Conservation (phyloP, 2,113 vertebrate species). For the Desmodus rotundus region DNA sequence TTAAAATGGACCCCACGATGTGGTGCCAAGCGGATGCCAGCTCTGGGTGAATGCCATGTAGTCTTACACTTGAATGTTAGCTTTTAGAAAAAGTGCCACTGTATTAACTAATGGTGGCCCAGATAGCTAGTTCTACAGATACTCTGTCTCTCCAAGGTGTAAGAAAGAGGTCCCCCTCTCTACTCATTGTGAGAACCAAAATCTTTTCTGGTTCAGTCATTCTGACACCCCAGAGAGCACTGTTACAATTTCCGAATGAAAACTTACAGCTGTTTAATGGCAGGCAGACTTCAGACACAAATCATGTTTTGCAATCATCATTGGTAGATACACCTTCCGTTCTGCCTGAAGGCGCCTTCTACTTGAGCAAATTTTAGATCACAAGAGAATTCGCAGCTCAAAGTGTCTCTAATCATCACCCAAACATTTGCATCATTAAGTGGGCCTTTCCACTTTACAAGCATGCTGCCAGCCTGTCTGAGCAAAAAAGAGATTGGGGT, state of each 20-base stretch:
- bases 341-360: constrained; percentile 64
- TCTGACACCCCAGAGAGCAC: neutral
- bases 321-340: constrained; percentile 57
- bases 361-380: constrained; percentile 74
- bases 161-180: neutral
- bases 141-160: neutral
- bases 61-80: neutral
- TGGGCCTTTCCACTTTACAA: constrained; percentile 59
- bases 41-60: neutral
- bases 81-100: neutral
- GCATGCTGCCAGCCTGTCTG: constrained; percentile 50
- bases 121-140: neutral
- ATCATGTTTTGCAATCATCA: neutral
- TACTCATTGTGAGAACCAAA: neutral
- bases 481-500: neutral
- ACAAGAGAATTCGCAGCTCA: constrained; percentile 69
- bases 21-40: neutral
- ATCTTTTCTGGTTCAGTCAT: neutral
- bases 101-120: neutral
- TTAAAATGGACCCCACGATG: neutral
- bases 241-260: neutral
- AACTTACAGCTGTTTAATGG: neutral
- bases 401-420: constrained; percentile 69
- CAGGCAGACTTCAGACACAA: neutral
- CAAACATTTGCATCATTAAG: constrained; percentile 75